Conservation (phyloP, 2,888 invertebrate species). For the Campopleginae sp. region DNA sequence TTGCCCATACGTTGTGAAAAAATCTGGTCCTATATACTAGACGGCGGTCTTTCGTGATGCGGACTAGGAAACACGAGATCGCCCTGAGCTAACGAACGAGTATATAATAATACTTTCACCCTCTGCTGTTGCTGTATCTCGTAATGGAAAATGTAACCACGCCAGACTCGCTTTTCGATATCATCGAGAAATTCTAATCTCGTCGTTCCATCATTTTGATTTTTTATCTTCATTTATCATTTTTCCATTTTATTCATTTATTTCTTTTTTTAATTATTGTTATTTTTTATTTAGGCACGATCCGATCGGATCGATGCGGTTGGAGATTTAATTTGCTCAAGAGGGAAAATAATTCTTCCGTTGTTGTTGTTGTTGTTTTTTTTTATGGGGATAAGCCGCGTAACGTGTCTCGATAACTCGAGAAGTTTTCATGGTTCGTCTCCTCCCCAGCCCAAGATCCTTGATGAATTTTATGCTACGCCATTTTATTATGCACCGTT, state of each 20-base stretch:
- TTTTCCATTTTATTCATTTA: too few relatives aligned
- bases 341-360: slow-evolving; percentile 25
- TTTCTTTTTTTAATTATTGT: too few relatives aligned
- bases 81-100: slow-evolving; percentile 29
- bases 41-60: slow-evolving; percentile 16
- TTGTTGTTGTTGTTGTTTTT: too few relatives aligned
- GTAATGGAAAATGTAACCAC: slow-evolving; percentile 14
- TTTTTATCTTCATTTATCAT: too few relatives aligned
- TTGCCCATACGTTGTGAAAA: slow-evolving; percentile 15
- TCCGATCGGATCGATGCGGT: slow-evolving; percentile 53
- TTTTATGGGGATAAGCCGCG: background rate
- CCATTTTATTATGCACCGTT: slow-evolving; percentile 48
- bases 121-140: slow-evolving; percentile 21
- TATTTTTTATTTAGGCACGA: too few relatives aligned
- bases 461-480: slow-evolving; percentile 34
- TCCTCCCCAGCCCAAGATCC: background rate
- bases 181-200: slow-evolving; percentile 44
- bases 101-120: slow-evolving; percentile 64
- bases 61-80: slow-evolving; percentile 50
- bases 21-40: background rate
- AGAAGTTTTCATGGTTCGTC: slow-evolving; percentile 52
- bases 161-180: slow-evolving; percentile 32
- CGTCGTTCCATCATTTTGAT: too few relatives aligned
- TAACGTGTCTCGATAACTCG: slow-evolving; percentile 42
- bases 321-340: background rate